Base-by-base conservation (phyloP, 2,888 invertebrate species). In the Epirrhoe tristata region DNA sequence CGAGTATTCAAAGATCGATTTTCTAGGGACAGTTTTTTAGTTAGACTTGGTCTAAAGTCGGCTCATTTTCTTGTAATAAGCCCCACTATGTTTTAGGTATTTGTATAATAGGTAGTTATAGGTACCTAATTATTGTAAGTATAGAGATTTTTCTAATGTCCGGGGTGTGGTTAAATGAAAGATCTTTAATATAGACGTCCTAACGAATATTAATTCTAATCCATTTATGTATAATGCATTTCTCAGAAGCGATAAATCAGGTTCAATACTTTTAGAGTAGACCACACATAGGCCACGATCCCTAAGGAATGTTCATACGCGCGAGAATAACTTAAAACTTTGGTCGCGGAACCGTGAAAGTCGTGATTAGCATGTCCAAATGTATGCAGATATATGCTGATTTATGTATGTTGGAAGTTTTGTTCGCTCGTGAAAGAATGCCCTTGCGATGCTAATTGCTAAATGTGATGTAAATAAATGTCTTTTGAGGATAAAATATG, bases 321-420 rank as follows among this genome's bases (percentile, higher is more conserved):
- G 60, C 56, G 64, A 58, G 63, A 68, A 64, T 67, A 63, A 69
- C 56, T 68, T 69, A 46, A 66, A 73, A 72, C 70, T 72, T 73
- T 63, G 60, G 60, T 64, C 67, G 50, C 32, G 65, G 46, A 60
- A 67, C 56, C 58, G 63, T 55, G 58, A 56, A 59, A 67, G 54
- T 59, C 53, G 51, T 54, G 69, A 73, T 74, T 74, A 74, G 62
- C 70, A 69, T 70, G 58, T 34, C 62, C 43, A 57, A 64, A 59
- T 69, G 53, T 36, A 68, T 69, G 70, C 62, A 74, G 63, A 74
- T 71, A 52, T 74, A 74, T 74, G 72, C 46, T 70, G 69, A 74
- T 73, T 71, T 73, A 73, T 74, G 71, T 70, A 70, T 67, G 68
- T 63, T 68, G 64, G 61, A 54, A 68, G 64, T 65, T 66, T 66